Evolutionary conservation across 2,888 invertebrate genomes (phyloP), one percentile per base, ranked within the genome.

Genomic region (Physocephala rufipes): DNA sequence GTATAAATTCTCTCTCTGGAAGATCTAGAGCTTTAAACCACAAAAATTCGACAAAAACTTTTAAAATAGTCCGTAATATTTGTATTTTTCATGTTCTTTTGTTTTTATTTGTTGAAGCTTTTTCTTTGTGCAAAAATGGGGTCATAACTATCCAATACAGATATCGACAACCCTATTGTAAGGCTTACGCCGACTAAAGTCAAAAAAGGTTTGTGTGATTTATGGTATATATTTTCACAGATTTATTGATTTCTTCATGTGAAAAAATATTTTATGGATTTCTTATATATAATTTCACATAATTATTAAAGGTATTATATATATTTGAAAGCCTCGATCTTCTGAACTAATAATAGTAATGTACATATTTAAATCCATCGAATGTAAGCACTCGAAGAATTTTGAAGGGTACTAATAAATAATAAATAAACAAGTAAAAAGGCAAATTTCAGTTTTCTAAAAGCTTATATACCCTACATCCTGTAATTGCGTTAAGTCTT

Each of bases 141-240:
- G 28, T 28, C 43, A 30, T 28, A 65, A 65, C 12, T 65, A 65
- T 65, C 51, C 65, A 53, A 16, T 65, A 65, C 65, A 65, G 65
- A 53, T 53, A 65, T 53, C n/a, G 30, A 28, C n/a, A 28, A 16
- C 65, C 30, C 59, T 26, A 59, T 26, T 28, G 26, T 24, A 28
- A 36, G 9, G 36, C 36, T 36, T 36, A 36, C 36, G 36, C 36
- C 36, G 36, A 36, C 36, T 7, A 36, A 26, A 58, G 16, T 4
- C 49, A 65, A 65, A n/a, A n/a, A 24, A 65, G 65, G 65, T 67
- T 67, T 59, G 58, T 59, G 43, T 21, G 16, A 49, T 49, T 49
- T 49, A 19, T 49, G 36, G 36, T 36, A 36, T 36, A 36, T 36
- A 36, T 36, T 36, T 36, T 9, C 9, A 7, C 36, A 7, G 36